Base-by-base conservation (phyloP, 2,888 invertebrate genomes). In the Seira musarum region DNA sequence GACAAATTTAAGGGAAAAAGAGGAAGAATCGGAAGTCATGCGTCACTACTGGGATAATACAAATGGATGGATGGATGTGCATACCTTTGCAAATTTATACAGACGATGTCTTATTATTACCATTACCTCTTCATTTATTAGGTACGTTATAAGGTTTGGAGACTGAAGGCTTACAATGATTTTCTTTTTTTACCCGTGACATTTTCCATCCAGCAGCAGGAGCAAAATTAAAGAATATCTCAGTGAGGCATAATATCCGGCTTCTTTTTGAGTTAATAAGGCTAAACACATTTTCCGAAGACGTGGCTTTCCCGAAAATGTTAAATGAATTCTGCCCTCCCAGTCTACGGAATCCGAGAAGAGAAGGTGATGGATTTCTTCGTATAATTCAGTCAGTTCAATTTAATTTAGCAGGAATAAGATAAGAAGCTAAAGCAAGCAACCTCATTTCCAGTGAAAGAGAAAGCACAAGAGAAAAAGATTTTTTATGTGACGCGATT, bases 1-100 rank as follows among this genome's bases (percentile, higher is more conserved):
- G 74, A 74, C 66, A 74, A 74, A 74, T 74, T 66, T 67, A 15
- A 57, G 60, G 3, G 24, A 22, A 63, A 72, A 57, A 35, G 30
- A 19, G 22, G 19, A 30, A 22, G 30, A 30, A 60, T 21, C 21
- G 73, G 66, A 74, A 67, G 30, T 35, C 35, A 60, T 24, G 13
- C n/a, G 15, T n/a, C 46, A 13, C 49, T 25, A 25, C 49, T 17
- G 25, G 65, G 30, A 19, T 25, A 30, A 57, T 1, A 24, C 40
- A 21, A 40, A 35, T 30, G 40, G 24, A 40, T 40, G 40, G 6
- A 40, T n/a, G n/a, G 40, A n/a, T 57, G 57, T n/a, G 10, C 57
- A 57, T 15, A 17, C 15, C 8, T 15, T 57, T 17, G 5, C 57
- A 15, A 57, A 6, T 3, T 57, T 57, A 57, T 57, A 40, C 5